Evolutionary conservation across 1,140 invertebrate genomes (phyloP).

Genomic region (Argopecten irradians): DNA sequence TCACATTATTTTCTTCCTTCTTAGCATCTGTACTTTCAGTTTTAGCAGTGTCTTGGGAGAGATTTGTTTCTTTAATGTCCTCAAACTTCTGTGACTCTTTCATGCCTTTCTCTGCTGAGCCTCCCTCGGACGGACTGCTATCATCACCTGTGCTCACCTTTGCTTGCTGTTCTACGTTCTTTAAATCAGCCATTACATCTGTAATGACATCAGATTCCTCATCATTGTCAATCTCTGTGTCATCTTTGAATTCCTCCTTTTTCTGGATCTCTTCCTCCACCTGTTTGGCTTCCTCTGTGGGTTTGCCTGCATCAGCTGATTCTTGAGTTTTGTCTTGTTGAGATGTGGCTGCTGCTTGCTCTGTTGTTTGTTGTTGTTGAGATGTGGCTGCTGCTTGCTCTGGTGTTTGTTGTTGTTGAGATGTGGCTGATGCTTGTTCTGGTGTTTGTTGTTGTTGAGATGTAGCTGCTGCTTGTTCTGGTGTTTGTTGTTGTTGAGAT

Average conservation of each 20-base stretch:
- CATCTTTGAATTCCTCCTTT: background rate
- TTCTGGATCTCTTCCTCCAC: background rate
- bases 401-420: background rate
- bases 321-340: background rate
- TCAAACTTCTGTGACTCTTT: background rate
- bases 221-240: background rate
- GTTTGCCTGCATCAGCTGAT: background rate
- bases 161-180: background rate
- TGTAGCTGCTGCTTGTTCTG: background rate
- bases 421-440: background rate
- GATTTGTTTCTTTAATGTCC: background rate
- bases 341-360: background rate
- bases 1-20: background rate
- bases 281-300: background rate
- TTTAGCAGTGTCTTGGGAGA: background rate
- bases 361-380: background rate
- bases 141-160: background rate
- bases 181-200: background rate
- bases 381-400: background rate
- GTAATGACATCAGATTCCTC: background rate
- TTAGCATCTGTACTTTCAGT: slow-evolving; percentile 11
- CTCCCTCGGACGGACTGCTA: background rate
- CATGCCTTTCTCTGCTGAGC: background rate
- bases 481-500: background rate
- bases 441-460: too few species aligned